Evolutionary conservation across 2,888 invertebrate genomes (phyloP).

Genomic region (Rutpela maculata): DNA sequence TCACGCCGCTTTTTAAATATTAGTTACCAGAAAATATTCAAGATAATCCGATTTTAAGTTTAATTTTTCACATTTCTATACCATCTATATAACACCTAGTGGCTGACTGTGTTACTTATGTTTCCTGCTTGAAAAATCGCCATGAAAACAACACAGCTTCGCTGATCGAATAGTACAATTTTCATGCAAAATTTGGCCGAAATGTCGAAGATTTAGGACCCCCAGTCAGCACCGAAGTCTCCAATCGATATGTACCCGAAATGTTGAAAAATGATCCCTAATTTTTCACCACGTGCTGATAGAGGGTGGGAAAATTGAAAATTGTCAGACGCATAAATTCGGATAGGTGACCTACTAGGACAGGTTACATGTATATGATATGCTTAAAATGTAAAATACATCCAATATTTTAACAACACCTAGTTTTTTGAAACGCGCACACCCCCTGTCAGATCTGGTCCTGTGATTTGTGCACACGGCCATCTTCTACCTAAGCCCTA

Average conservation of each 20-base stretch:
- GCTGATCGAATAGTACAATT: not conserved
- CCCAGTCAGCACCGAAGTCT: not conserved
- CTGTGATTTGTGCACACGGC: conserved; percentile 37
- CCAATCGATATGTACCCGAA: conserved; percentile 41
- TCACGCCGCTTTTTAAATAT: too few relatives aligned
- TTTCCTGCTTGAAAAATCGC: too few relatives aligned
- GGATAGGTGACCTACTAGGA: conserved; percentile 64
- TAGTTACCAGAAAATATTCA: too few relatives aligned
- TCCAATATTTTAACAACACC: conserved; percentile 63
- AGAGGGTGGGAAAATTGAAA: conserved; percentile 27
- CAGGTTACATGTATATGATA: conserved; percentile 66
- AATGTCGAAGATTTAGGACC: conserved; percentile 20
- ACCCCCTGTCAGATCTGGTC: conserved; percentile 51
- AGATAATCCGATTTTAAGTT: too few relatives aligned
- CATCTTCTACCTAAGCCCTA: conserved; percentile 49
- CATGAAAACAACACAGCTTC: too few relatives aligned
- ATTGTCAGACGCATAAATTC: conserved; percentile 69
- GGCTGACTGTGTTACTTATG: too few relatives aligned
- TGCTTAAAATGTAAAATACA: conserved; percentile 69
- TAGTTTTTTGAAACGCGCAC: conserved; percentile 56
- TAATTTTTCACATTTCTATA: too few relatives aligned
- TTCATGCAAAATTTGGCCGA: conserved; percentile 9
- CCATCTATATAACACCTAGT: too few relatives aligned
- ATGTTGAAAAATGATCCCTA: conserved; percentile 34
- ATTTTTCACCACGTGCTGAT: conserved; percentile 25